Evolutionary conservation across 2,888 invertebrate species (phyloP), one percentile per base, ranked within the genome.

Genomic region (Ptilodon capucinus): DNA sequence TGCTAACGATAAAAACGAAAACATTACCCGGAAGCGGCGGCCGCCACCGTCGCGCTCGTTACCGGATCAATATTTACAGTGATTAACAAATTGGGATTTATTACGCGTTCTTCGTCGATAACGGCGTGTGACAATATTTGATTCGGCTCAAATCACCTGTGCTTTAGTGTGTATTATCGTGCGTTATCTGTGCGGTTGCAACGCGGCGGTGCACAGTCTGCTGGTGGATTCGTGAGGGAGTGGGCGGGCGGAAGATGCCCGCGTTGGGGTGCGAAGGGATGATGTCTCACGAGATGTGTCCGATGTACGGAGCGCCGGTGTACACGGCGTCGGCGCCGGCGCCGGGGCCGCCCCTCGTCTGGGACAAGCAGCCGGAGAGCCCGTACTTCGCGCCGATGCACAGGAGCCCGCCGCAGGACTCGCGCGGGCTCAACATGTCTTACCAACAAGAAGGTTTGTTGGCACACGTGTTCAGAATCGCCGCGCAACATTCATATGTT

Each of bases 251-350:
- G 77, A 90, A 84, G 65, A 91, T 91, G 90, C 90, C 88, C 66
- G 87, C 82, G 72, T 76, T 86, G 46, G 84, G 86, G 16, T 81
- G 71, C 81, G 84, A 83, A 48, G 79, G 74, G 73, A 81, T 86
- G 78, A 62, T 79, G 57, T 75, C 86, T 40, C 86, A 87, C 71
- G 86, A 89, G 58, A 59, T 81, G 63, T 85, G 80, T 64, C 68
- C 79, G 47, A 68, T 81, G 78, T 88, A 81, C 64, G 71, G 60
- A 21, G 58, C 75, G 35, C 64, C 79, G 36, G 86, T 85, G 40
- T 86, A 85, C 60, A 64, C 79, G 73, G 54, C 76, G 61, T 75
- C 77, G 17, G 70, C 64, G 17, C 64, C 79, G 73, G 54, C 76
- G 61, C 76, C 77, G 17, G 70, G 63, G 17, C 64, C 72, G n/a